Percentiles rank a stretch among this genome's conserved stretches.
Evolutionary conservation across 2,113 vertebrate genomes (phyloP).

Genomic region (Myodes glareolus): DNA sequence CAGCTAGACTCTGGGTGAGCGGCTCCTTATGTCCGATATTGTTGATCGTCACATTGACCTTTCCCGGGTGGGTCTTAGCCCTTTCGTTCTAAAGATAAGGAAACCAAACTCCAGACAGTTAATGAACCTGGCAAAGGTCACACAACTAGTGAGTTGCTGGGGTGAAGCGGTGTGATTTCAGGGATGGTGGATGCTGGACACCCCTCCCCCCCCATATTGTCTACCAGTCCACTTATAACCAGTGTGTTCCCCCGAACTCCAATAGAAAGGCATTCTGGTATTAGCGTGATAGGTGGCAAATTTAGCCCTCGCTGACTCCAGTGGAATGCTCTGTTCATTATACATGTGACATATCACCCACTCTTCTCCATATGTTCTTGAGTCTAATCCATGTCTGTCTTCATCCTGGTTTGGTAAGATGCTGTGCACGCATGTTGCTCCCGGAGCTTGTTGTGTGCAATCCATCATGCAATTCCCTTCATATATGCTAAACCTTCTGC

Average conservation of each 20-base stretch:
- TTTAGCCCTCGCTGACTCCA: background rate
- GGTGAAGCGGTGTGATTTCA: background rate
- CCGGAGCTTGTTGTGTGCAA: background rate
- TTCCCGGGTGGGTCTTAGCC: background rate
- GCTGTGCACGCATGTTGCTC: background rate
- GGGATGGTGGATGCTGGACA: background rate
- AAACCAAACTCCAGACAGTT: background rate
- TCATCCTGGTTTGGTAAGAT: background rate
- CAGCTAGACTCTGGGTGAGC: background rate
- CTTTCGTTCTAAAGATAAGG: background rate
- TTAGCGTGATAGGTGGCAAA: background rate
- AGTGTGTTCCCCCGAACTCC: background rate
- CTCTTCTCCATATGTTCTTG: background rate
- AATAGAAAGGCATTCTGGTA: background rate
- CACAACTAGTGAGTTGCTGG: background rate
- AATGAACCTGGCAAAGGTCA: background rate
- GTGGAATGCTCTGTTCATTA: background rate
- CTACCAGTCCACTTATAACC: background rate
- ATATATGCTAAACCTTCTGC: background rate
- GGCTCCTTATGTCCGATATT: background rate
- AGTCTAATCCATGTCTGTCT: background rate
- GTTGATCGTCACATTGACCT: background rate
- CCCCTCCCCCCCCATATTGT: background rate
- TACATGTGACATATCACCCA: background rate
- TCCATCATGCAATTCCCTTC: background rate